Conservation (phyloP, 2,797 vertebrate species). For the Eupleurogrammus muticus region DNA sequence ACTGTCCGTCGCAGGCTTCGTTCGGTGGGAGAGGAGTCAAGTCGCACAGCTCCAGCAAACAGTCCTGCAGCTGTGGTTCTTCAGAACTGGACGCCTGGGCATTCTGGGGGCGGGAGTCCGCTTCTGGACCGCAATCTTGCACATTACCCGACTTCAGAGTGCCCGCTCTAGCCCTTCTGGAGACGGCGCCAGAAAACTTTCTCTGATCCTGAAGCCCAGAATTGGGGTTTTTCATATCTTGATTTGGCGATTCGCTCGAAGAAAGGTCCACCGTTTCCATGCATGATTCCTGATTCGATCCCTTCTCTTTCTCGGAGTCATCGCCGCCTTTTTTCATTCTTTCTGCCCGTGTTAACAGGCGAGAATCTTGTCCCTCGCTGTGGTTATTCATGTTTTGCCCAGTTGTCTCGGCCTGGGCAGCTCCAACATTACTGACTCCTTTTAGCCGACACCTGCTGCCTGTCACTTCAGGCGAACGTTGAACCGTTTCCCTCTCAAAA, state of each 20-base stretch:
- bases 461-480: constrained; percentile 72
- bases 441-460: constrained; percentile 76
- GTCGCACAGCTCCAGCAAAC: constrained; percentile 48
- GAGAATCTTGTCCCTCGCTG: constrained; percentile 4
- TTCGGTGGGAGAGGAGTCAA: constrained; percentile 24
- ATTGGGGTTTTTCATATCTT: constrained; percentile 9
- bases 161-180: constrained; percentile 54
- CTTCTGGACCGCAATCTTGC: constrained; percentile 27
- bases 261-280: constrained; percentile 1
- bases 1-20: constrained; percentile 38
- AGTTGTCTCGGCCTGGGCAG: constrained; percentile 50
- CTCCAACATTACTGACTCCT: constrained; percentile 54
- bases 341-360: constrained; percentile 13
- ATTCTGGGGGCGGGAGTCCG: constrained; percentile 9
- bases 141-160: constrained; percentile 10
- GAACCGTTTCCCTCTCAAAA: constrained; percentile 52
- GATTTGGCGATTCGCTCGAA: constrained; percentile 26
- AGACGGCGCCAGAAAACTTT: constrained; percentile 60
- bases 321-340: constrained; percentile 7
- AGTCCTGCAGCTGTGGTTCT: constrained; percentile 31
- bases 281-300: constrained; percentile 13
- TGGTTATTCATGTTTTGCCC: constrained; percentile 39
- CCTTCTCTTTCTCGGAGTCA: constrained; percentile 13
- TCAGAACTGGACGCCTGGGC: constrained; percentile 7
- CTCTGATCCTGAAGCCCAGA: constrained; percentile 31